phyloP scores from a whole-genome alignment of 2,113 vertebrate species.

The Crotalus helleri region DNA sequence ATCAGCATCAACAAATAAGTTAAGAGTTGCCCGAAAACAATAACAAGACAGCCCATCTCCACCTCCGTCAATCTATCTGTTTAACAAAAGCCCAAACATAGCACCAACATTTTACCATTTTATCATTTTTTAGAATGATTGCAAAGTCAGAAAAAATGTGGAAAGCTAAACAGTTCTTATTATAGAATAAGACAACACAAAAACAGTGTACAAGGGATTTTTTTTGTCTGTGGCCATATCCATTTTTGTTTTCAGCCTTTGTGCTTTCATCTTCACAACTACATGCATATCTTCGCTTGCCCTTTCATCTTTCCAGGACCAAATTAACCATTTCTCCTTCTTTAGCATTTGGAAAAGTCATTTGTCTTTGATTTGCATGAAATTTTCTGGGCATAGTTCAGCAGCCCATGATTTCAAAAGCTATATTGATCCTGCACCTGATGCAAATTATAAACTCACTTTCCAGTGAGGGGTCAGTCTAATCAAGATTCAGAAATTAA shows the following conservation, averaged over 20 bases:
- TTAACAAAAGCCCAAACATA: not conserved
- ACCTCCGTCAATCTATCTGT: not conserved
- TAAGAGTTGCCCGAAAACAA: not conserved
- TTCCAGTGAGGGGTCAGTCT: conserved; percentile 36
- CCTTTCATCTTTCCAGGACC: conserved; percentile 49
- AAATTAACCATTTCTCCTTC: conserved; percentile 60
- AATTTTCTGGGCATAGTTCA: conserved; percentile 59
- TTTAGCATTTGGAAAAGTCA: conserved; percentile 56
- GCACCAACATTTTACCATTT: not conserved
- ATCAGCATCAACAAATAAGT: not conserved
- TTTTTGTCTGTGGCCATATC: not conserved
- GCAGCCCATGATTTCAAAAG: conserved; percentile 40
- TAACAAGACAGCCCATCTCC: not conserved
- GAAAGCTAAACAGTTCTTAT: not conserved
- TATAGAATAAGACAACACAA: not conserved
- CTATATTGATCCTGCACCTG: conserved; percentile 50
- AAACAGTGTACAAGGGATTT: not conserved
- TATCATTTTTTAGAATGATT: not conserved
- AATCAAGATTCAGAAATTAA: conserved; percentile 48
- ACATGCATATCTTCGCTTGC: conserved; percentile 47
- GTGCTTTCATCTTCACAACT: conserved; percentile 26
- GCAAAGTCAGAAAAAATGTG: not conserved
- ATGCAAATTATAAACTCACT: conserved; percentile 51
- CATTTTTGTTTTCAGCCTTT: conserved; percentile 6
- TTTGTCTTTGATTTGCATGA: conserved; percentile 42